Conservation (phyloP, 2,888 invertebrate species). For the Busseola fusca region DNA sequence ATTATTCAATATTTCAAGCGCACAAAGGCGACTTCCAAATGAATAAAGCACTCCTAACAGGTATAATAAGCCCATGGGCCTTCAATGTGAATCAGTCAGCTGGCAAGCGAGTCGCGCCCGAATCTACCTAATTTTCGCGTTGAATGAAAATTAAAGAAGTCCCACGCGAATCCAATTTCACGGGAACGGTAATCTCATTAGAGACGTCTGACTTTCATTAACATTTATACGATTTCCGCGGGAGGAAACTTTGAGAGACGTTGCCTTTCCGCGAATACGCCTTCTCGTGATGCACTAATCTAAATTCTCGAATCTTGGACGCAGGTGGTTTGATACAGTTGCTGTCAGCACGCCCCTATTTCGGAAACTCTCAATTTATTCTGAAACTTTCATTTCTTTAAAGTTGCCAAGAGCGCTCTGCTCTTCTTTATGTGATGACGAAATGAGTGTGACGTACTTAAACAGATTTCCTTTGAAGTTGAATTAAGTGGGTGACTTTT, state of each 20-base stretch:
- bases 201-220: constrained; percentile 87
- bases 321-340: constrained; percentile 81
- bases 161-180: constrained; percentile 86
- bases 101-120: constrained; percentile 67
- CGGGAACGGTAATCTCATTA: constrained; percentile 87
- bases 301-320: constrained; percentile 78
- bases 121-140: constrained; percentile 83
- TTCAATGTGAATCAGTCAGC: constrained; percentile 69
- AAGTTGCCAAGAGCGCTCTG: constrained; percentile 57
- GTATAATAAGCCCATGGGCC: constrained; percentile 57
- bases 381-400: constrained; percentile 71
- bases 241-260: constrained; percentile 78
- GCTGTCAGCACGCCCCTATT: constrained; percentile 69
- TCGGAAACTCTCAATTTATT: constrained; percentile 77
- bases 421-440: constrained; percentile 59
- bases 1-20: constrained; percentile 23
- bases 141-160: constrained; percentile 87
- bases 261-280: constrained; percentile 66
- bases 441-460: constrained; percentile 52
- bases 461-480: constrained; percentile 35
- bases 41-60: constrained; percentile 43
- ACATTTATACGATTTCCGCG: constrained; percentile 86
- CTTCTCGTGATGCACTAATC: constrained; percentile 81
- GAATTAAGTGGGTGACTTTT: constrained; percentile 29
- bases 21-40: constrained; percentile 27